These are phyloP conservation scores for Suricata suricatta DNA, from an alignment of 2,113 vertebrate genomes.

Conservation along the genomic window DNA sequence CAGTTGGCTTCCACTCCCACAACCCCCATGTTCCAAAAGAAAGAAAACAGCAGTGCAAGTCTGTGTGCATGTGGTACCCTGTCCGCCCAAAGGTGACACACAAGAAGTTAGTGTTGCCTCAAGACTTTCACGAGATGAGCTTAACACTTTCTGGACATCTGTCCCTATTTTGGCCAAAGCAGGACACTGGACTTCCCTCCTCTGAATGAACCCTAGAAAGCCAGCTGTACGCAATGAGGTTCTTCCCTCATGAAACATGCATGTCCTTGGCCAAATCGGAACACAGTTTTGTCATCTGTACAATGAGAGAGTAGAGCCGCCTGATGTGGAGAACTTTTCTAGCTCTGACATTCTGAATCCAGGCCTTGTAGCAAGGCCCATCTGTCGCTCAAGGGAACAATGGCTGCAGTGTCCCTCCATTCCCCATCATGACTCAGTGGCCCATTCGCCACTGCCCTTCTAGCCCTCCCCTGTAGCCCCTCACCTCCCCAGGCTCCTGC, in stretches of 20 bases:
- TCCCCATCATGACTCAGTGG: too few species aligned
- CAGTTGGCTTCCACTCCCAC: background rate
- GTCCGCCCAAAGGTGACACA: accelerated
- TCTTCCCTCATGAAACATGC: background rate
- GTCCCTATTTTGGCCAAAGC: background rate
- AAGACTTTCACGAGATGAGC: background rate
- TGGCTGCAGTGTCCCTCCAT: accelerated
- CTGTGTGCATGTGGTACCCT: accelerated
- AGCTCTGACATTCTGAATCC: background rate
- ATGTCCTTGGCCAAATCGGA: background rate
- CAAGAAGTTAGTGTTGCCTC: background rate
- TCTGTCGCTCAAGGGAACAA: accelerated
- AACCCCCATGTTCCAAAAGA: background rate
- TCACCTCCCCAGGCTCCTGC: background rate
- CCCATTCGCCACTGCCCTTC: background rate
- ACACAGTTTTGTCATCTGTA: background rate
- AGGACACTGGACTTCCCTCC: background rate
- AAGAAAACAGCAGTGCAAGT: background rate
- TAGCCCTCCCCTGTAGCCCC: background rate
- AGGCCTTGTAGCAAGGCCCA: background rate
- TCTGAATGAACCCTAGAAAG: background rate
- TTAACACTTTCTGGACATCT: background rate
- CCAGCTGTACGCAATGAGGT: background rate
- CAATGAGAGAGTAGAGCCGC: background rate
- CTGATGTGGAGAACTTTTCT: background rate